Evolutionary conservation across 2,797 vertebrate genomes (phyloP), one percentile per base, ranked within the genome.

Genomic region (Myiotriccus ornatus): DNA sequence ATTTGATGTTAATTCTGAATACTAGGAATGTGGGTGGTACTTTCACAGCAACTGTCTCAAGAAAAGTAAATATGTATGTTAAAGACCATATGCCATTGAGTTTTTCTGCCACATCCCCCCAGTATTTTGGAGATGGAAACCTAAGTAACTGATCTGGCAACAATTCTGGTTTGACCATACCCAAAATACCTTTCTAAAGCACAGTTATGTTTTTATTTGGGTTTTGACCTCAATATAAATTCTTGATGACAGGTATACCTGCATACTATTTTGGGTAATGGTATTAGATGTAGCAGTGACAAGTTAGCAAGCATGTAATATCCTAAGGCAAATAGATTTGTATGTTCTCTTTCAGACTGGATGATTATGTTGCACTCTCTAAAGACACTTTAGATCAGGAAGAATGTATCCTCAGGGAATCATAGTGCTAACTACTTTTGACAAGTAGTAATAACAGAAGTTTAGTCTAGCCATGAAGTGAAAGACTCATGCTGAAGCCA

Each of bases 301-400:
- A 96, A 94, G 88, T 89, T 86, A 74, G 89, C 50, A 94, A 88
- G 81, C 88, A 70, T 91, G 84, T 81, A 90, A 87, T 96, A 76
- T 85, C 94, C 92, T 81, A 94, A 95, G 82, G 93, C 91, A 95
- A 93, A 95, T 90, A 94, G 87, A 90, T 87, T 81, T 92, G 74
- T 95, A 70, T 94, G 92, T 95, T 95, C 90, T 91, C 76, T 91
- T 93, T 86, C 85, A 94, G 84, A 85, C 56, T 84, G 74, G 67
- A 44, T 97, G 93, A 92, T 90, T 82, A 39, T 81, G 89, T 95
- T 59, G 25, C 85, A 64, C 85, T 89, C 62, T 73, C 84, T 95
- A 91, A 96, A 95, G 93, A 93, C 87, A 74, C 65, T 91, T 96
- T 63, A 91, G 85, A 93, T 94, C 90, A 95, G 85, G 80, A 88